Evolutionary conservation across 2,888 invertebrate species (phyloP), one percentile per base, ranked within the genome.

Genomic region (Zaprionus lineosus): DNA sequence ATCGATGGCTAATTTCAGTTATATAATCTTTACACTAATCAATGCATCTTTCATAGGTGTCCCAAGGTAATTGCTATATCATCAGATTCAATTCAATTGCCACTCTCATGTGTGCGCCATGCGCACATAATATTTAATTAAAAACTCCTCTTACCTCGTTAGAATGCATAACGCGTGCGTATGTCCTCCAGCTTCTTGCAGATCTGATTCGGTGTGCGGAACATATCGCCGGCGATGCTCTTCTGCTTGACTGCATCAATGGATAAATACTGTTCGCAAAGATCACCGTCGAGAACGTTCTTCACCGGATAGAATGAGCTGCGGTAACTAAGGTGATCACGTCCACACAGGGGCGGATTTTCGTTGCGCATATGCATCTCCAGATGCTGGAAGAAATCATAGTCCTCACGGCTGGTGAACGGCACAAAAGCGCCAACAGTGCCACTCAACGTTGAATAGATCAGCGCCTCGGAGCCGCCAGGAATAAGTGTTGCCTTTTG

Each of bases 351-450:
- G 0, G 99, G 98, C 0, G 98, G 93, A 90, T 98, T 96, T 90
- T 99, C 99, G 68, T 97, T 96, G 44, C 99, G 92, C 97, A 99
- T 97, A 89, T 99, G 98, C 99, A 99, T 99, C 90, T 99, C 99
- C 65, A 99, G 91, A 91, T 99, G 98, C 88, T 99, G 98, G 91
- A 99, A 99, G 90, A 99, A 99, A 89, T 99, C 99, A 82, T 98
- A 98, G 90, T 99, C 99, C 91, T 99, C 98, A 79, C 97, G 94
- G 11, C 97, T 97, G 0, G 97, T 97, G 87, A 98, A 98, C 0
- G 98, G 97, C 12, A 98, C 95, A 28, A 98, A 91, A 4, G 97
- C 97, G 1, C 98, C 98, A 0, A 98, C 95, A 0, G 97, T 94
- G 2, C 98, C 99, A 60, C 98, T 97, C 8, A 99, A 89, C 0